A percentile compares a stretch with the other conserved stretches of the same genome.
phyloP scores from a whole-genome alignment of 2,888 invertebrate species.

The Drosophila percnosoma region DNA sequence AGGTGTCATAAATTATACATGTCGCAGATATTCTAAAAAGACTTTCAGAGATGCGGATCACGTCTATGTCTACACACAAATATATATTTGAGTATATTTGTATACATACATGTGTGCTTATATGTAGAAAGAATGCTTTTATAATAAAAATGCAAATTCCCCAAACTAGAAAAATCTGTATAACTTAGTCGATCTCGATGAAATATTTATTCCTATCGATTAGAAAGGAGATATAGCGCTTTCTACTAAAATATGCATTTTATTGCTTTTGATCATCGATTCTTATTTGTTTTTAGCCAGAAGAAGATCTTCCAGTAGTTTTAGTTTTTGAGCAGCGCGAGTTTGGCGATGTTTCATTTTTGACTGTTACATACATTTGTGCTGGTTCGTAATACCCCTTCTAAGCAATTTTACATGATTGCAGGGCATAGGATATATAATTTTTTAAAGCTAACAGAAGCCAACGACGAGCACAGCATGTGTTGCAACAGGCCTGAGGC shows the following conservation, averaged over 20 bases:
- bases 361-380: not conserved
- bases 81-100: not conserved
- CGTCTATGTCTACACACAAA: no score
- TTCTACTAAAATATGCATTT: not conserved
- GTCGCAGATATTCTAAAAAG: not conserved
- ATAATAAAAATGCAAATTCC: not conserved
- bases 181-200: not conserved
- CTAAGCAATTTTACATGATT: not conserved
- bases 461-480: conserved; percentile 34
- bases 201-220: not conserved
- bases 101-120: not conserved
- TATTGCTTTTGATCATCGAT: not conserved
- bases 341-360: not conserved
- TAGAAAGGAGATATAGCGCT: not conserved
- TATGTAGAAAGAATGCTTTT: not conserved
- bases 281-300: not conserved
- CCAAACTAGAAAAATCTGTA: not conserved
- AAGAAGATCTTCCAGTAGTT: not conserved
- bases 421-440: not conserved
- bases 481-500: conserved; percentile 12
- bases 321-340: not conserved
- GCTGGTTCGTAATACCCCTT: not conserved
- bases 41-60: not conserved
- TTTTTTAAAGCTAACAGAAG: not conserved
- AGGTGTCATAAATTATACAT: not conserved